Evolutionary conservation across 2,113 vertebrate species (phyloP), one percentile per base, ranked within the genome.

Genomic region (Apodemus sylvaticus): DNA sequence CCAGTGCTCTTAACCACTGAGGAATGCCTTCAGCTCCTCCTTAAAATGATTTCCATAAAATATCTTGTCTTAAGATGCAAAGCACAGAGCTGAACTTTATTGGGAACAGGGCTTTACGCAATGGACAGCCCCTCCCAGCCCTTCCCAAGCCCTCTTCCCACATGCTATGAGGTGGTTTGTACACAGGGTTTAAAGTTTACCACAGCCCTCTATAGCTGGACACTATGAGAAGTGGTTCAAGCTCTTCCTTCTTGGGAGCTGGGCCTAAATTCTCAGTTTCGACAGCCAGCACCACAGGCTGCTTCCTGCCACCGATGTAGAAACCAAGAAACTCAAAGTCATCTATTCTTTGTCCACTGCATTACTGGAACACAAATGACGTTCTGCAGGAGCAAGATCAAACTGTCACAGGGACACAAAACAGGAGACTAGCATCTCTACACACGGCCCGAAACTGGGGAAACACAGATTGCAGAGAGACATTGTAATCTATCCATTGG

Each of bases 51-150:
- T 87, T 88, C 39, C 4, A 78, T 36, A 87, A 92, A 85, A 79
- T 34, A 85, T 94, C 92, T 76, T 95, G 34, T 85, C 78, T 94
- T 79, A 79, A 74, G 78, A 83, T n/a, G 42, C 92, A 90, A 85
- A 76, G 68, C 22, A 39, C 42, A 51, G 48, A 74, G 42, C 39
- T 77, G 22, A 74, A 81, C 11, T n/a, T 68, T 4, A 17, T 93
- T 42, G 22, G 19, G 58, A 55, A 91, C 60, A 62, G n/a, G 66
- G 17, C 42, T 73, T 48, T 11, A n/a, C n/a, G 70, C 36, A 68
- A 68, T 10, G 64, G 29, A 4, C 19, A 5, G 12, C 17, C 22
- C n/a, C 48, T 39, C 39, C 17, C 36, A 7, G 8, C 64, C n/a
- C 51, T 71, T 78, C 58, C 31, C 0, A 31, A 74, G 68, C 0